Base-by-base conservation (phyloP, 2,113 vertebrate genomes). In the Cyphomyrus plagiostoma region DNA sequence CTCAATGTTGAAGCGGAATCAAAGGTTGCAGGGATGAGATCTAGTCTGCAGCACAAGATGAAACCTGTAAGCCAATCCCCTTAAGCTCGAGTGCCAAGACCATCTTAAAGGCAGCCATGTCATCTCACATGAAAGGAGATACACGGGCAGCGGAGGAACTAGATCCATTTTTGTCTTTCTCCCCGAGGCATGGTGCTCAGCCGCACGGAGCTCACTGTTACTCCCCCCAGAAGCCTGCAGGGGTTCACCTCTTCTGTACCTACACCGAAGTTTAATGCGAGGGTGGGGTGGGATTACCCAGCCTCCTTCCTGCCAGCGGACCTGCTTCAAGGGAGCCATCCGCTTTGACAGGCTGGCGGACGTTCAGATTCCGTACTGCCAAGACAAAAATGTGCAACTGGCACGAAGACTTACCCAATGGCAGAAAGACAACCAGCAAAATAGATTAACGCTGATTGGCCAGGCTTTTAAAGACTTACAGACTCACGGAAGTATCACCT, bases 101-200 rank as follows among this genome's bases (percentile, higher is more conserved):
- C 35, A 26, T 84, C 86, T 88, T 89, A 89, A 89, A 91, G 58
- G 83, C 45, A 50, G 88, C 88, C 46, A 26, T 91, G 88, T 83
- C 89, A 46, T 89, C 53, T 83, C 52, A 70, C 88, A 91, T 89
- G 39, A 89, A 89, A 91, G 89, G 86, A 84, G 83, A 62, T 89
- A 77, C 50, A 48, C 8, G 21, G 85, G 86, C 86, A 77, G 66
- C 86, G 50, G 86, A 82, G 70, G 52, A 89, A 91, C 90, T 87
- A 84, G 30, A 89, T 91, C 48, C 58, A 82, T 86, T 87, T 89
- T 50, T 88, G 52, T 88, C 74, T 46, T 50, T 89, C 30, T 53
- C 84, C 90, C 86, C 1, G 26, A 87, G 88, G 90, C 85, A 49
- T 62, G 52, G 49, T 50, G 80, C 53, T 84, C 49, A 58, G 74